phyloP scores from a whole-genome alignment of 2,888 invertebrate species.

The Deilephila elpenor region DNA sequence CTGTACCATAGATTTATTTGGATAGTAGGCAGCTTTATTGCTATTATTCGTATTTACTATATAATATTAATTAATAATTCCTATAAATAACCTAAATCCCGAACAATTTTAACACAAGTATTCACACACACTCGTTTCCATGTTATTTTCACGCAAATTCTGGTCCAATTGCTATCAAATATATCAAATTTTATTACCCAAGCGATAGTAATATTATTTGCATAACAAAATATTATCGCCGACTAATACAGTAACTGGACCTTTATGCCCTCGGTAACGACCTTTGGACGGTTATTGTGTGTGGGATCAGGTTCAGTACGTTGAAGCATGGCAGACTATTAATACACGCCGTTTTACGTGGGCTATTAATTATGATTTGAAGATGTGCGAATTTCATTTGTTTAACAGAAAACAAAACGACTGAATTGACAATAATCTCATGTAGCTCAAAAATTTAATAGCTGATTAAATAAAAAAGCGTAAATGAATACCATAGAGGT shows the following conservation, averaged over 20 bases:
- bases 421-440: no score
- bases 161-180: slow-evolving; percentile 11
- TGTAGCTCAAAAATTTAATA: background rate
- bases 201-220: slow-evolving; percentile 15
- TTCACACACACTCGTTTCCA: background rate
- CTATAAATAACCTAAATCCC: no score
- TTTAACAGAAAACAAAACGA: no score
- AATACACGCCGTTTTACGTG: background rate
- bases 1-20: no score
- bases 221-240: slow-evolving; percentile 23
- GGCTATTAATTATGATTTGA: background rate
- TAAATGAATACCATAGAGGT: no score
- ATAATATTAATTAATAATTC: no score
- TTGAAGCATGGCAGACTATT: background rate
- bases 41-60: no score
- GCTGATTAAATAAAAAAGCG: background rate
- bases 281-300: slow-evolving; percentile 1
- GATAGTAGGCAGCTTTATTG: no score
- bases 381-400: background rate
- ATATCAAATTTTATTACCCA: slow-evolving; percentile 18
- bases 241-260: slow-evolving; percentile 15
- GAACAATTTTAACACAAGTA: no score
- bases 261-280: slow-evolving; percentile 11
- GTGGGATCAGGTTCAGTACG: background rate
- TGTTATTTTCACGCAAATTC: background rate